These are phyloP conservation scores for Coregonus clupeaformis DNA, from an alignment of 2,113 vertebrate genomes.

Conservation along the genomic window DNA sequence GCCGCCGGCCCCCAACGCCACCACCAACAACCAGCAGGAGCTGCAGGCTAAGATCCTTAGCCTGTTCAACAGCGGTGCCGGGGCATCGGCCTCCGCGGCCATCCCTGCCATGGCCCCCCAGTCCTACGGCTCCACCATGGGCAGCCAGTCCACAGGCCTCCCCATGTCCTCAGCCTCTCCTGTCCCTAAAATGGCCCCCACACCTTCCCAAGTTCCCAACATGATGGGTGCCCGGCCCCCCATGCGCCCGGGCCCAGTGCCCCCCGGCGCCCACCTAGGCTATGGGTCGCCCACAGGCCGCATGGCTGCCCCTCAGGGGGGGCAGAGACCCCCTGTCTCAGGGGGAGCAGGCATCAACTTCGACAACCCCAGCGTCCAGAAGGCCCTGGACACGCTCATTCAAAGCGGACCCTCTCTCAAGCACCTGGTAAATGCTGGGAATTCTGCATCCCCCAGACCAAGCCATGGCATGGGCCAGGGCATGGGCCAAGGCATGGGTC, in stretches of 20 bases:
- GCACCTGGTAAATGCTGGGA: slow-evolving; percentile 79
- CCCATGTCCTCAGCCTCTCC: too few relatives aligned
- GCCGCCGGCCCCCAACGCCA: slow-evolving; percentile 42
- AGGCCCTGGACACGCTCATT: slow-evolving; percentile 95
- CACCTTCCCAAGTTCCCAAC: slow-evolving; percentile 66
- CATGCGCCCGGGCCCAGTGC: slow-evolving; percentile 60
- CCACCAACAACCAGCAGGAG: slow-evolving; percentile 86
- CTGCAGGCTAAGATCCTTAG: slow-evolving; percentile 98
- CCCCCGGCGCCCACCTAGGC: slow-evolving; percentile 64
- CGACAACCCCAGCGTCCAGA: slow-evolving; percentile 97
- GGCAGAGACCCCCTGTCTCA: slow-evolving; percentile 74
- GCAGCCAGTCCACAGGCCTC: slow-evolving; percentile 35
- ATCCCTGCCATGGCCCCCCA: slow-evolving; percentile 32
- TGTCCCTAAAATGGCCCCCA: slow-evolving; percentile 15
- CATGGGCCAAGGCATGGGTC: slow-evolving; percentile 54
- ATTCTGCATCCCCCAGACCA: not conserved
- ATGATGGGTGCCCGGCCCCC: slow-evolving; percentile 64
- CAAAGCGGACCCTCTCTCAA: slow-evolving; percentile 94
- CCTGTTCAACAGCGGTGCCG: slow-evolving; percentile 87
- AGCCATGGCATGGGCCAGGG: slow-evolving; percentile 40
- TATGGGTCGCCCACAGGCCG: slow-evolving; percentile 69
- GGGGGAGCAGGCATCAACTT: slow-evolving; percentile 92
- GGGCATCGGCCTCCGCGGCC: slow-evolving; percentile 19
- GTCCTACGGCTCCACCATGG: slow-evolving; percentile 66
- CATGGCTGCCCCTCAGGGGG: slow-evolving; percentile 63